A percentile compares a stretch with the other conserved stretches of the same genome.
Evolutionary conservation across 2,888 invertebrate species (phyloP).

Genomic region (Argyresthia albistria): DNA sequence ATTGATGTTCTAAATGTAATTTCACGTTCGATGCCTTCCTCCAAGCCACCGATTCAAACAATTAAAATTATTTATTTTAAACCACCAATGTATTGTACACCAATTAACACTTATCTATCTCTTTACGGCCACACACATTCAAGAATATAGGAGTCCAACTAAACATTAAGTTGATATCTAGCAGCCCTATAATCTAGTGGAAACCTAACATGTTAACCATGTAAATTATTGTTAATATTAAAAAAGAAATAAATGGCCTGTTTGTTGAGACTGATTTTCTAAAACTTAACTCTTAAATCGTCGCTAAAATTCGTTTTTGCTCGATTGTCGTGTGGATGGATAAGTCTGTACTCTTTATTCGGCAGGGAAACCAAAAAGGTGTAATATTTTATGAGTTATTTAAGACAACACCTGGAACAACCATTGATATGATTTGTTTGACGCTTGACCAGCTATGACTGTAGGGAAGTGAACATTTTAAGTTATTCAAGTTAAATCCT

Average conservation of each 20-base stretch:
- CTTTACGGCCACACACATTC: too few species aligned
- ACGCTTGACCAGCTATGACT: too few species aligned
- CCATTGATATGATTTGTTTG: neutral
- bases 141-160: too few species aligned
- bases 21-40: neutral
- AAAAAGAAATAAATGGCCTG: constrained; percentile 61
- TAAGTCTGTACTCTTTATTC: constrained; percentile 3
- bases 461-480: too few species aligned
- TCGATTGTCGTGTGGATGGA: constrained; percentile 17
- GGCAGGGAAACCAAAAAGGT: too few species aligned
- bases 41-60: neutral
- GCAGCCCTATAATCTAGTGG: neutral
- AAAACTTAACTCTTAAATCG: constrained; percentile 49
- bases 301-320: constrained; percentile 28
- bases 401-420: neutral
- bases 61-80: neutral
- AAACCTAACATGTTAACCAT: constrained; percentile 7
- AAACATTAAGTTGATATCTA: too few species aligned
- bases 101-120: too few species aligned
- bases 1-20: too few species aligned
- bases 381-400: too few species aligned
- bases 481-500: too few species aligned
- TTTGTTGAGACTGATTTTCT: constrained; percentile 71
- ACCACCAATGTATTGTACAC: too few species aligned
- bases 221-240: constrained; percentile 33